Percentiles rank a stretch among this genome's conserved stretches.
Evolutionary conservation across 2,888 invertebrate genomes (phyloP).

Genomic region (Drosophila limbata): DNA sequence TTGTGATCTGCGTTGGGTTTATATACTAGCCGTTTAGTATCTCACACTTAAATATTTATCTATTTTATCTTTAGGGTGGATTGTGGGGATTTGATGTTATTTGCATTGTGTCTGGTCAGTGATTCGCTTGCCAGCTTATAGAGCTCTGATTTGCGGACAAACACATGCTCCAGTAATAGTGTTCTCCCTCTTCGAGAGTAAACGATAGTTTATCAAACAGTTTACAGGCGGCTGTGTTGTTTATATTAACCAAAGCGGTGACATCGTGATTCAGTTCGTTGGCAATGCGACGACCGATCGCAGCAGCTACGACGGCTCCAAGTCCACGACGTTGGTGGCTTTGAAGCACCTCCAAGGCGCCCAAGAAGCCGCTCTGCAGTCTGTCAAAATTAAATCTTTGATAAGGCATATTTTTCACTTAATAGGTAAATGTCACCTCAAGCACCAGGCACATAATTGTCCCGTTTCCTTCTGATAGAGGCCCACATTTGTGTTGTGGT

Average conservation of each 20-base stretch:
- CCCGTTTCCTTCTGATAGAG: constrained; percentile 69
- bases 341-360: constrained; percentile 59
- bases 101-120: constrained; percentile 7
- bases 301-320: constrained; percentile 53
- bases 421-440: constrained; percentile 60
- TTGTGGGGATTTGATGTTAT: neutral
- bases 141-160: constrained; percentile 7
- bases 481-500: constrained; percentile 81
- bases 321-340: constrained; percentile 57
- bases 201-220: constrained; percentile 56
- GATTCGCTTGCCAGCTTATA: constrained; percentile 50
- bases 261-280: constrained; percentile 54
- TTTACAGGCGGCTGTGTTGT: constrained; percentile 46
- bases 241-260: constrained; percentile 56
- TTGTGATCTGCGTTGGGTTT: neutral
- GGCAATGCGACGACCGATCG: constrained; percentile 49
- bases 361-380: constrained; percentile 65
- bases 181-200: constrained; percentile 30
- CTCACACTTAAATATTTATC: too few relatives aligned
- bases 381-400: constrained; percentile 14
- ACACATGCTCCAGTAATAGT: constrained; percentile 72
- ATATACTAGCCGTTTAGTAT: constrained; percentile 4
- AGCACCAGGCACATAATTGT: constrained; percentile 84
- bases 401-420: too few relatives aligned
- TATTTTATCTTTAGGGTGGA: neutral